Evolutionary conservation across 2,888 invertebrate species (phyloP).

Genomic region (Nysson spinosus): DNA sequence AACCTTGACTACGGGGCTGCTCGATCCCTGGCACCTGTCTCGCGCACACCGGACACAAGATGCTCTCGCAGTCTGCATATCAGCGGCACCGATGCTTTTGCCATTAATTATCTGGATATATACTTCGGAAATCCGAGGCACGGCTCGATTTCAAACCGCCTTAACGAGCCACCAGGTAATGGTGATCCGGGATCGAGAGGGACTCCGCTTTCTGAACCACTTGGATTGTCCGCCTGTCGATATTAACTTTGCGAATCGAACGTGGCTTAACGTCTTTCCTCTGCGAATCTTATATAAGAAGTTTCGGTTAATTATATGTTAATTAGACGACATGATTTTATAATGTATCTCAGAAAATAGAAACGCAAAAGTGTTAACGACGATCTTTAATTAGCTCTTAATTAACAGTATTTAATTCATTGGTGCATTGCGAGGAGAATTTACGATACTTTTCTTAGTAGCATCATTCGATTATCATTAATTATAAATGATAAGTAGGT

Average conservation of each 20-base stretch:
- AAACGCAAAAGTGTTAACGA: no score
- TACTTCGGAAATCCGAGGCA: constrained; percentile 40
- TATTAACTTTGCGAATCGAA: background rate
- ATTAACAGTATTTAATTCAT: no score
- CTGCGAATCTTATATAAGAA: background rate
- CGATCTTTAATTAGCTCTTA: no score
- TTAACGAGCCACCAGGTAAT: constrained; percentile 46
- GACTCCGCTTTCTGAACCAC: constrained; percentile 28
- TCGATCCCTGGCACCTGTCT: constrained; percentile 53
- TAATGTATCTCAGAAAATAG: no score
- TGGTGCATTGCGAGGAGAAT: no score
- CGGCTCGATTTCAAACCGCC: constrained; percentile 41
- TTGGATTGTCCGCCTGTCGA: background rate
- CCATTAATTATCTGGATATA: constrained; percentile 53
- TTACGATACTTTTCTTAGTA: no score
- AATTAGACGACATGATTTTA: no score
- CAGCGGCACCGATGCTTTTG: constrained; percentile 34
- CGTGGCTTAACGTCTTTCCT: constrained; percentile 12
- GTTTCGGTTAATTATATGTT: background rate
- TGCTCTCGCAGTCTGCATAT: constrained; percentile 33
- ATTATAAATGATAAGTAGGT: no score
- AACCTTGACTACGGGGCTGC: constrained; percentile 36
- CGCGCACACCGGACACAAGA: constrained; percentile 37
- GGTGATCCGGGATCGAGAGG: constrained; percentile 27
- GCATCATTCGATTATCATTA: no score